Base-by-base conservation (phyloP, 2,888 invertebrate species). In the Orchesella flavescens region DNA sequence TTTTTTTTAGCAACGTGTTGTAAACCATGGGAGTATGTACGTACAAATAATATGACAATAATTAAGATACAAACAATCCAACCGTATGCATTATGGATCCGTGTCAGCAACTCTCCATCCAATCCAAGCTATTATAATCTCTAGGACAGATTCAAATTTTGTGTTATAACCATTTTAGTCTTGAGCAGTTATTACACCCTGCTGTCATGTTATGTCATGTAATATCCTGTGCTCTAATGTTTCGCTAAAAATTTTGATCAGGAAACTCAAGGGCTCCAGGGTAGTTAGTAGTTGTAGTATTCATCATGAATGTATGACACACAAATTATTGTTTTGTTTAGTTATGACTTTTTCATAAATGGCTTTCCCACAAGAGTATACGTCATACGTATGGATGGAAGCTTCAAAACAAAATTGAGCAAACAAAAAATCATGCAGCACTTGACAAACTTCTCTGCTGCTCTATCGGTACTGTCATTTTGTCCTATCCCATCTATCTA, bases 61-160 rank as follows among this genome's bases (percentile, higher is more conserved):
- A 83, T 83, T 76, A 83, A 76, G 76, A 53, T 69, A 59, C 43
- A 78, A 83, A 59, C 71, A 73, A 49, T 15, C 5, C 49, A 34
- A 77, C 34, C 73, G n/a, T 34, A 74, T 83, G 77, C 83, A 83
- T 83, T 83, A 83, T 83, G 83, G 68, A 83, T 83, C 78, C 74
- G 83, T 83, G 83, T 83, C 77, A 83, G 73, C 57, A 43, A 74
- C n/a, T n/a, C n/a, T n/a, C n/a, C n/a, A n/a, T 17, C 75, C 75
- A 83, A 83, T 78, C n/a, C n/a, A n/a, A 66, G 59, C 76, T 65
- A 83, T 78, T 78, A 53, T 49, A 68, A 73, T 74, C 78, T 83
- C 69, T 78, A 83, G 83, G 74, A 68, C 74, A 78, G 49, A 74
- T 73, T 77, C 19, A 83, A 73, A 83, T 76, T 76, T 65, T 61